Conservation (phyloP, 2,888 invertebrate species). For the Brenthis daphne region DNA sequence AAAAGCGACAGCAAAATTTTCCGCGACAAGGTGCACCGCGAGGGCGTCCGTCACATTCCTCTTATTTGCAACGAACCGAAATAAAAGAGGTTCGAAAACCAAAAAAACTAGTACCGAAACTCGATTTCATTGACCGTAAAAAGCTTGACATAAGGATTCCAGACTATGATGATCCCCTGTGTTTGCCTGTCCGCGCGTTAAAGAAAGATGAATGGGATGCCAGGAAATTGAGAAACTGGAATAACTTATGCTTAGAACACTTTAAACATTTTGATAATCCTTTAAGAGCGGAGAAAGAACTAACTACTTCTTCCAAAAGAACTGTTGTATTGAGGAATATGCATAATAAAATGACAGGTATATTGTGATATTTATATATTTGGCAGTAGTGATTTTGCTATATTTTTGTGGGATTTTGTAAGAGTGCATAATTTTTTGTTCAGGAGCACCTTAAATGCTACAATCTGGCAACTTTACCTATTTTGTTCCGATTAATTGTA, state of each 20-base stretch:
- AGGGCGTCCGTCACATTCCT: constrained; percentile 9
- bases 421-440: too few relatives aligned
- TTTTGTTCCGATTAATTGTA: background rate
- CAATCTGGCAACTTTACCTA: too few relatives aligned
- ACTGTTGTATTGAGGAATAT: constrained; percentile 63
- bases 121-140: constrained; percentile 44
- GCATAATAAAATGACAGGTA: constrained; percentile 59
- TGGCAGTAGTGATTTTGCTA: too few relatives aligned
- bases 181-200: constrained; percentile 65
- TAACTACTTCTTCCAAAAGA: constrained; percentile 55
- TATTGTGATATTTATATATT: background rate
- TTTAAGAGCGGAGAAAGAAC: constrained; percentile 55
- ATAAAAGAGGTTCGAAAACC: constrained; percentile 24
- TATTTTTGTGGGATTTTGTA: too few relatives aligned
- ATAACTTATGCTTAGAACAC: constrained; percentile 66
- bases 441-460: too few relatives aligned
- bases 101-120: constrained; percentile 20
- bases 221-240: constrained; percentile 63
- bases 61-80: constrained; percentile 2
- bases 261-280: constrained; percentile 56
- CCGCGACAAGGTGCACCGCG: constrained; percentile 27
- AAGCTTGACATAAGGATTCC: constrained; percentile 60
- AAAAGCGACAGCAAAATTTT: constrained; percentile 35
- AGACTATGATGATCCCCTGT: constrained; percentile 70
- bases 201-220: constrained; percentile 50